Evolutionary conservation across 2,888 invertebrate species (phyloP).

Genomic region (Ctenicera cuprea): DNA sequence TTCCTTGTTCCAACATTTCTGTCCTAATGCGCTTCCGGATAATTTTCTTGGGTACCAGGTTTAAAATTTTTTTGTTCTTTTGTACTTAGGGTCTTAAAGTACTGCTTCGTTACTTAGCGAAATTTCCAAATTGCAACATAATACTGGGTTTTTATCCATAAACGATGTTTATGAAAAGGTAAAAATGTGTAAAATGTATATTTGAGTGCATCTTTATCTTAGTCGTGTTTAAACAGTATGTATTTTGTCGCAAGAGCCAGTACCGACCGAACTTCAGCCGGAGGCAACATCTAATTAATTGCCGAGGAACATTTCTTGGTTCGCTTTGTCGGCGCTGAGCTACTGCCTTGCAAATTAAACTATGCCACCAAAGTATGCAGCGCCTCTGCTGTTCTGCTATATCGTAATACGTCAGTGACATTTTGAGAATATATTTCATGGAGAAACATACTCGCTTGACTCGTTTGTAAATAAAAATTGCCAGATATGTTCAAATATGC

Average conservation of each 20-base stretch:
- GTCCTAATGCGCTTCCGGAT: too few relatives aligned
- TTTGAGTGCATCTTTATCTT: constrained; percentile 45
- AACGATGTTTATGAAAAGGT: constrained; percentile 9
- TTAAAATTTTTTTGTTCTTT: too few relatives aligned
- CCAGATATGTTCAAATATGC: constrained; percentile 65
- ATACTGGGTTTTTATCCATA: not conserved
- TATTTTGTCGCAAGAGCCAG: constrained; percentile 44
- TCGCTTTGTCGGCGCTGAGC: constrained; percentile 70
- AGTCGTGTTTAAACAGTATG: constrained; percentile 46
- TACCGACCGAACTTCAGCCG: constrained; percentile 47
- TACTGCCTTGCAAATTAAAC: constrained; percentile 70
- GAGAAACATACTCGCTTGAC: constrained; percentile 63
- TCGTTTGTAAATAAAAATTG: constrained; percentile 64
- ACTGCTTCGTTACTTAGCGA: not conserved
- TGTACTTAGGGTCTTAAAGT: too few relatives aligned
- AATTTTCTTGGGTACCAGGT: too few relatives aligned
- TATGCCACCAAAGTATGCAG: constrained; percentile 71
- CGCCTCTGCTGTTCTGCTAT: constrained; percentile 65
- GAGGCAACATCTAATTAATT: constrained; percentile 66
- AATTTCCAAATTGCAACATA: not conserved
- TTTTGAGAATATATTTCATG: constrained; percentile 67
- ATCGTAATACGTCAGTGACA: constrained; percentile 71
- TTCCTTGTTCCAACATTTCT: too few relatives aligned
- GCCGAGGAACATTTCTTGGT: constrained; percentile 64
- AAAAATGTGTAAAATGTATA: constrained; percentile 33